A percentile compares a stretch with the other conserved stretches of the same genome.
Conservation (phyloP, 1,140 invertebrate genomes). For the Zelostemma sp. region DNA sequence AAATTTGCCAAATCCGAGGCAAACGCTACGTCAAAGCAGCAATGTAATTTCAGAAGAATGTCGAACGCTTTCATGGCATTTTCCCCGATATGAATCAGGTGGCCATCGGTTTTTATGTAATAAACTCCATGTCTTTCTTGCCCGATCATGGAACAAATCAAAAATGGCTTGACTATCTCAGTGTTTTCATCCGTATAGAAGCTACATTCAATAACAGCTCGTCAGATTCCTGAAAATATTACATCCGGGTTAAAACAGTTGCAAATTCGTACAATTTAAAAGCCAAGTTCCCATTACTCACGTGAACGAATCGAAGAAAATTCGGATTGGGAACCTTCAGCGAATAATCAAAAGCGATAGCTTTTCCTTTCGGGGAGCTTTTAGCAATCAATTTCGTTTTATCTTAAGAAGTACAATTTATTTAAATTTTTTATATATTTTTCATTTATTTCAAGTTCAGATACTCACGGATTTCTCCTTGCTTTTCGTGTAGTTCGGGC, state of each 20-base stretch:
- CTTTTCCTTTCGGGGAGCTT: conserved; percentile 1
- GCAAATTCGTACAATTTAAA: neutral
- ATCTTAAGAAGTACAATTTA: neutral
- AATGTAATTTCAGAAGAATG: conserved; percentile 21
- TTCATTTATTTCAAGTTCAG: neutral
- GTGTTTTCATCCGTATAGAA: conserved; percentile 1
- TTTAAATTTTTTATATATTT: neutral
- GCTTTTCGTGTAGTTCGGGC: conserved; percentile 31
- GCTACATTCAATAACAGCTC: conserved; percentile 5
- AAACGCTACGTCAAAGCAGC: conserved; percentile 27
- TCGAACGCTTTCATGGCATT: conserved; percentile 17
- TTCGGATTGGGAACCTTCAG: conserved; percentile 23
- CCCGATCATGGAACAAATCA: conserved; percentile 5
- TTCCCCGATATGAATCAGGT: conserved; percentile 6
- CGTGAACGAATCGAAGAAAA: conserved; percentile 21
- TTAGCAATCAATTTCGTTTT: conserved; percentile 6
- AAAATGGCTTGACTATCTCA: conserved; percentile 1
- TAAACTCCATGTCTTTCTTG: conserved; percentile 16
- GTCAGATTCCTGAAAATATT: conserved; percentile 4
- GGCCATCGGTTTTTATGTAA: conserved; percentile 22
- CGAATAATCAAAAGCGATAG: conserved; percentile 5
- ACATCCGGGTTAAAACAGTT: neutral
- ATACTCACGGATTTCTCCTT: conserved; percentile 26
- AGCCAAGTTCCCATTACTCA: conserved; percentile 1
- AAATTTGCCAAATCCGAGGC: conserved; percentile 23